Percentiles rank a stretch among this genome's conserved stretches.
These are phyloP conservation scores for Eupelmus urozonus DNA, from an alignment of 2,888 invertebrate species.

Conservation along the genomic window DNA sequence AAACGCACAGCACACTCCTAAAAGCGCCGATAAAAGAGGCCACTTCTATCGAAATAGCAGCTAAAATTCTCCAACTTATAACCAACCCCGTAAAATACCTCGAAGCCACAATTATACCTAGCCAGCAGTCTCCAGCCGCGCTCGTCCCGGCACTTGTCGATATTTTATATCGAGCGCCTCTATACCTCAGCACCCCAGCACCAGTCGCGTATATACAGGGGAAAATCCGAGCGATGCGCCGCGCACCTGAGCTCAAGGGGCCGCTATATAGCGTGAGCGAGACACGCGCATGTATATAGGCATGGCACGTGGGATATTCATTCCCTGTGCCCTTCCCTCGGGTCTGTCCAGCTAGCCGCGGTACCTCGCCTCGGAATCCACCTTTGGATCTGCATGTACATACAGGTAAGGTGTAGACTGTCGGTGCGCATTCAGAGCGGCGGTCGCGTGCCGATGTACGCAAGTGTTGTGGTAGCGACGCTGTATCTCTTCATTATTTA, in stretches of 20 bases:
- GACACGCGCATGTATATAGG: slow-evolving; percentile 1
- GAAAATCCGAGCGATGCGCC: slow-evolving; percentile 42
- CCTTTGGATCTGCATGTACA: background rate
- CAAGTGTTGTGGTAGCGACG: background rate
- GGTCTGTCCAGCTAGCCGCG: slow-evolving; percentile 18
- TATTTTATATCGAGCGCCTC: slow-evolving; percentile 46
- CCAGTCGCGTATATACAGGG: too few relatives aligned
- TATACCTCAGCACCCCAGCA: background rate
- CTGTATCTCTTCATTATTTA: slow-evolving; percentile 50
- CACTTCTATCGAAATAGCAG: too few relatives aligned
- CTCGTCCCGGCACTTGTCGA: slow-evolving; percentile 26
- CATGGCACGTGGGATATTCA: slow-evolving; percentile 40
- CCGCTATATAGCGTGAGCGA: background rate
- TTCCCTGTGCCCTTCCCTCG: slow-evolving; percentile 23
- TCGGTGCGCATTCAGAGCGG: background rate
- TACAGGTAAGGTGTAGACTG: background rate
- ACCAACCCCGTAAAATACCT: too few relatives aligned
- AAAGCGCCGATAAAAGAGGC: too few relatives aligned
- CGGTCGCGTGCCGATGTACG: slow-evolving; percentile 6
- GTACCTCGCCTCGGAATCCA: slow-evolving; percentile 24
- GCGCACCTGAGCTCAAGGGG: slow-evolving; percentile 39
- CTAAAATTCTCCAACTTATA: too few relatives aligned
- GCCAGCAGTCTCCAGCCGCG: background rate
- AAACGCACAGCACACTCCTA: too few relatives aligned
- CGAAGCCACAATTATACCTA: background rate